A percentile compares a stretch with the other conserved stretches of the same genome.
These are phyloP conservation scores for Leptopilina syphax DNA, from an alignment of 2,888 invertebrate genomes.

Conservation along the genomic window DNA sequence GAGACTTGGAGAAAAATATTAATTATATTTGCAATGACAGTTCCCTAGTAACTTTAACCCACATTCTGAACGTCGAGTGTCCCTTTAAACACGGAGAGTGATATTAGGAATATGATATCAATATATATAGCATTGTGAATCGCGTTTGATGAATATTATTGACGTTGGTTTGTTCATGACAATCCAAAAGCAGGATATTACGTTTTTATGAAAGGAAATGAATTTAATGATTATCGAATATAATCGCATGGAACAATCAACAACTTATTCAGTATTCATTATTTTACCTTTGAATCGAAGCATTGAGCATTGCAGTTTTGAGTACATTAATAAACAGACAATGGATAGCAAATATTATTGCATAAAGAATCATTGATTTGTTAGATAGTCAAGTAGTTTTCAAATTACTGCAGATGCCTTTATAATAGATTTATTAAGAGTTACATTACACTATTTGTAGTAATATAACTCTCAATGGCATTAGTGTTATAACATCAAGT, in stretches of 20 bases:
- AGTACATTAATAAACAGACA: conserved; percentile 9
- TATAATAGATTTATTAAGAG: not conserved
- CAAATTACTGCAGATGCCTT: not conserved
- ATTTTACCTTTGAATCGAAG: conserved; percentile 8
- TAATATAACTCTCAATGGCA: not conserved
- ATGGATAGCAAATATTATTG: not conserved
- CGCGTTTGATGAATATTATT: not conserved
- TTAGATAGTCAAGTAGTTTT: not conserved
- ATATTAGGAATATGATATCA: not conserved
- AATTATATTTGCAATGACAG: too few relatives aligned
- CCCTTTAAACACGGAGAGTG: not conserved
- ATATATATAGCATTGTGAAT: not conserved
- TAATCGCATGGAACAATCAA: conserved; percentile 24
- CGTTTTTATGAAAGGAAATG: conserved; percentile 68
- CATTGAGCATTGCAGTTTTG: conserved; percentile 1
- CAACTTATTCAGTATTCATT: conserved; percentile 17
- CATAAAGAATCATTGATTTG: not conserved
- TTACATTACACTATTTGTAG: not conserved
- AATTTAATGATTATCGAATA: conserved; percentile 59
- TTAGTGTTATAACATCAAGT: too few relatives aligned
- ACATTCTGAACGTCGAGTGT: not conserved
- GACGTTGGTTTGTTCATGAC: not conserved
- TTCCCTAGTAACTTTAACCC: not conserved
- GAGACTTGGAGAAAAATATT: too few relatives aligned
- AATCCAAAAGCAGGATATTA: conserved; percentile 60